Evolutionary conservation across 2,113 vertebrate species (phyloP).

Genomic region (Rhea pennata): DNA sequence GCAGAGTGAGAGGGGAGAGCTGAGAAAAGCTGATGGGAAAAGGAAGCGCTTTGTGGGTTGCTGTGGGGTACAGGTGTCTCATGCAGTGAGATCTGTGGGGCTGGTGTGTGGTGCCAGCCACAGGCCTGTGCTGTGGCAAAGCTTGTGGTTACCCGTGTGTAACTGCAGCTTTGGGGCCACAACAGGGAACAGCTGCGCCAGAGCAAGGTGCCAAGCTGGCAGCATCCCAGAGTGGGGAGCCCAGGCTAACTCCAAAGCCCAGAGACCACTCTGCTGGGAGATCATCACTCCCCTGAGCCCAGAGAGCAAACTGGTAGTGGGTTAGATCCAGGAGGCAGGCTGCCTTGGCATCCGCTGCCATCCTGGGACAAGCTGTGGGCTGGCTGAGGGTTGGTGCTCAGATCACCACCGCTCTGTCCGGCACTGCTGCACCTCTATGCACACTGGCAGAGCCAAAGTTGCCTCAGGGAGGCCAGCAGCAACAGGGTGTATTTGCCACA

Average conservation of each 20-base stretch:
- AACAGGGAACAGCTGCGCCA: background rate
- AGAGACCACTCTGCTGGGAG: background rate
- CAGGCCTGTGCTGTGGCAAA: background rate
- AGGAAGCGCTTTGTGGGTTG: rapidly evolving
- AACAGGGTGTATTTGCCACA: background rate
- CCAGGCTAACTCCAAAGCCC: background rate
- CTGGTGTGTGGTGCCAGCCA: rapidly evolving
- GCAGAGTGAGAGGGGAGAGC: too few relatives aligned
- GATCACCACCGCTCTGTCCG: background rate
- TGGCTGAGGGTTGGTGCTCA: background rate
- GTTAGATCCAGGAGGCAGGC: background rate
- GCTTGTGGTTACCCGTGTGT: background rate
- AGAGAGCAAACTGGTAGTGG: background rate
- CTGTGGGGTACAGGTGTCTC: rapidly evolving
- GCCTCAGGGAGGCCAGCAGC: rapidly evolving
- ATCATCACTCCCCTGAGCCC: rapidly evolving
- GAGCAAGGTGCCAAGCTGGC: background rate
- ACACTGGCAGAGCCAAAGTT: rapidly evolving
- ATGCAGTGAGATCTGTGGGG: background rate
- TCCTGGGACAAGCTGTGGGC: too few relatives aligned
- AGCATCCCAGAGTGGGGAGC: rapidly evolving
- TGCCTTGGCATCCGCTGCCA: background rate
- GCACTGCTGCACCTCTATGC: rapidly evolving
- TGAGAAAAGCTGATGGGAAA: background rate
- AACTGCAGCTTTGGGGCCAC: background rate